A percentile compares a stretch with the other conserved stretches of the same genome.
Evolutionary conservation across 2,113 vertebrate genomes (phyloP).

Genomic region (Nothobranchius kuhntae): DNA sequence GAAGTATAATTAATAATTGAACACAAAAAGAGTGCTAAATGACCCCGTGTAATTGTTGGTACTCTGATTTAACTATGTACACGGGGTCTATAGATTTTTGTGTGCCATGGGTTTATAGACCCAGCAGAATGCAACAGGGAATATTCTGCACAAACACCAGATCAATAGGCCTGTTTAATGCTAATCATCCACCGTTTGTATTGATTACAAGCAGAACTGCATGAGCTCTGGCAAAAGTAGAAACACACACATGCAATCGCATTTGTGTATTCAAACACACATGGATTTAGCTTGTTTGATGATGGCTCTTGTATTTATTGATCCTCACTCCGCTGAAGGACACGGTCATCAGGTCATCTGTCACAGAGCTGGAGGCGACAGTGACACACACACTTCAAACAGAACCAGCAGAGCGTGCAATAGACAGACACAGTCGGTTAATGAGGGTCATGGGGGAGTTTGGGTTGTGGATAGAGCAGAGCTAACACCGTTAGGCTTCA

Average conservation of each 20-base stretch:
- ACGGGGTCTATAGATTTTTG: conserved; percentile 23
- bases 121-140: conserved; percentile 30
- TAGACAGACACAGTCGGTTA: conserved; percentile 49
- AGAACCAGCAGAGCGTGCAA: conserved; percentile 39
- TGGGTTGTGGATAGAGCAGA: conserved; percentile 52
- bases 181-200: conserved; percentile 56
- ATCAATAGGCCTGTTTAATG: conserved; percentile 75
- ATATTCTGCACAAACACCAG: conserved; percentile 42
- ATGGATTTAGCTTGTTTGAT: conserved; percentile 52
- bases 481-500: conserved; percentile 51
- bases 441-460: conserved; percentile 63
- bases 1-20: too few relatives aligned
- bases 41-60: not conserved
- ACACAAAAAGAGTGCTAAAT: not conserved
- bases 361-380: conserved; percentile 53
- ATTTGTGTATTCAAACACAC: conserved; percentile 24
- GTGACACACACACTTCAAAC: conserved; percentile 68
- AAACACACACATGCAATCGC: not conserved
- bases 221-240: conserved; percentile 25
- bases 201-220: conserved; percentile 52
- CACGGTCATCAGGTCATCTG: conserved; percentile 67
- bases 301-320: conserved; percentile 62
- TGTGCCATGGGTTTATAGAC: conserved; percentile 32
- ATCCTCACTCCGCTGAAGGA: conserved; percentile 66
- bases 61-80: conserved; percentile 28